Percentiles rank a stretch among this genome's conserved stretches.
Conservation (phyloP, 2,113 vertebrate genomes). For the Hirundichthys speculiger region DNA sequence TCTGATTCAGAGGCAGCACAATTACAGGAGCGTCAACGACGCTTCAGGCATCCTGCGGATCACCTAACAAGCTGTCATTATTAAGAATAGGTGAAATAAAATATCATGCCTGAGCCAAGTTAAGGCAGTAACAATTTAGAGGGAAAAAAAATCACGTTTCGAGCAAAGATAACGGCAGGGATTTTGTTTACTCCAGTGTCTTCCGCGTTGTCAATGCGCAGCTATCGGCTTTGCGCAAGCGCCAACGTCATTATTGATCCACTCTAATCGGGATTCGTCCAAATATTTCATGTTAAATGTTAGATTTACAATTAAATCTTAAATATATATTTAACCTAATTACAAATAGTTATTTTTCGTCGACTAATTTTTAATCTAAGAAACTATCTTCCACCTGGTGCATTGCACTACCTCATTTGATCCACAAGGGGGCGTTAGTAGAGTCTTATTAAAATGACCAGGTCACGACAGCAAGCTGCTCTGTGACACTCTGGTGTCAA, state of each 20-base stretch:
- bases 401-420: background rate
- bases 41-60: background rate
- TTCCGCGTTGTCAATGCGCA: conserved; percentile 50
- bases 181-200: background rate
- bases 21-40: conserved; percentile 9
- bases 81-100: background rate
- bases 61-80: background rate
- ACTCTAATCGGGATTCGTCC: background rate
- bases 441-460: background rate
- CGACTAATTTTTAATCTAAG: background rate
- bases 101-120: too few species aligned
- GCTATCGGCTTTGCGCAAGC: conserved; percentile 33
- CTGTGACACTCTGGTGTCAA: background rate
- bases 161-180: background rate
- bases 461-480: background rate
- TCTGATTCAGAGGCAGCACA: background rate
- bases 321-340: background rate
- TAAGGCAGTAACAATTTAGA: rapidly evolving
- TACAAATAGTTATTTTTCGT: background rate
- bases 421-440: conserved; percentile 32
- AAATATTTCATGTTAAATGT: background rate
- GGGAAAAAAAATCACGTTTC: background rate
- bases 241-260: background rate
- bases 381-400: rapidly evolving
- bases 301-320: background rate